Evolutionary conservation across 2,113 vertebrate genomes (phyloP).

Genomic region (Channa argus): DNA sequence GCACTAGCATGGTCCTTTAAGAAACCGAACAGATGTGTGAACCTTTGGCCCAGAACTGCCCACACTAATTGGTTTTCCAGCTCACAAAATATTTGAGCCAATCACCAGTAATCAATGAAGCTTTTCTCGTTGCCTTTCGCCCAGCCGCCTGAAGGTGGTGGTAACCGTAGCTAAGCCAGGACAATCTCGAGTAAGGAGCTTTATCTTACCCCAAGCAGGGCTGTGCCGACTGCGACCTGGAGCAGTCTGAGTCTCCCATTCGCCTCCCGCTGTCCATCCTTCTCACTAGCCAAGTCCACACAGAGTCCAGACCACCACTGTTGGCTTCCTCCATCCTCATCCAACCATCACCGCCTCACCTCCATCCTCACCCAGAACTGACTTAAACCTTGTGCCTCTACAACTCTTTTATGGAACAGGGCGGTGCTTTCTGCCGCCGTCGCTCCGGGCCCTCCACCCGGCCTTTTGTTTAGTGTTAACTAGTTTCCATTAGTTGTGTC

Average conservation of each 20-base stretch:
- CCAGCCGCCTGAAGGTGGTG: conserved; percentile 37
- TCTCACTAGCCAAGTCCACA: conserved; percentile 36
- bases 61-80: no score
- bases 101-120: conserved; percentile 7
- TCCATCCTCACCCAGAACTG: conserved; percentile 53
- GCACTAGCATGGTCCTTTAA: no score
- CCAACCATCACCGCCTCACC: background rate
- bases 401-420: conserved; percentile 92
- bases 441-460: conserved; percentile 83
- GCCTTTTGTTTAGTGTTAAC: conserved; percentile 69
- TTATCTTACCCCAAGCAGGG: conserved; percentile 15
- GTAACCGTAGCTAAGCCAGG: conserved; percentile 36
- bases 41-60: no score
- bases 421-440: conserved; percentile 58
- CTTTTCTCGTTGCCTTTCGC: conserved; percentile 25
- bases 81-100: background rate
- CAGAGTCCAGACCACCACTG: conserved; percentile 19
- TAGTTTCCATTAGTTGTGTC: conserved; percentile 87
- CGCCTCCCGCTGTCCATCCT: conserved; percentile 32
- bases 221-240: background rate
- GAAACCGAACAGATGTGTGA: no score
- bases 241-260: conserved; percentile 60
- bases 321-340: conserved; percentile 1
- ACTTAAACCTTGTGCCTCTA: conserved; percentile 94
- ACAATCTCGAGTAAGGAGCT: conserved; percentile 71